Percentiles rank a stretch among this genome's conserved stretches.
phyloP scores from a whole-genome alignment of 1,140 invertebrate genomes.

The Leucophenga varia region DNA sequence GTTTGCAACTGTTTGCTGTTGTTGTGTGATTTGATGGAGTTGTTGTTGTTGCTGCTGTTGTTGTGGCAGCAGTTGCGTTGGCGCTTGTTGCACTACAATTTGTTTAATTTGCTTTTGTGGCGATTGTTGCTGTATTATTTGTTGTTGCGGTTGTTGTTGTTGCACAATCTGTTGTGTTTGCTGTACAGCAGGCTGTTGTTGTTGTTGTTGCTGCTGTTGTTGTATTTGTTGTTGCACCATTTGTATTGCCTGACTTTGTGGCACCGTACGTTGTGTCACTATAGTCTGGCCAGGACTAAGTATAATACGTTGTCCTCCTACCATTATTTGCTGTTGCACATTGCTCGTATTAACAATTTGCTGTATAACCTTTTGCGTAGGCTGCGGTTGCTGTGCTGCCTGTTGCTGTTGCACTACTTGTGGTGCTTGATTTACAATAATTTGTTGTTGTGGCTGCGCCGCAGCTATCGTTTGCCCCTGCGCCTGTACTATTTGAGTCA shows the following conservation, averaged over 20 bases:
- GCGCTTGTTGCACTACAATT: constrained; percentile 36
- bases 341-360: constrained; percentile 55
- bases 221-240: constrained; percentile 52
- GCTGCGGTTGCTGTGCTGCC: constrained; percentile 19
- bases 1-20: constrained; percentile 43
- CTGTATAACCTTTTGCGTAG: constrained; percentile 50
- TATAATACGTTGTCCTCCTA: constrained; percentile 50
- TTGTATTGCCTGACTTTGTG: constrained; percentile 42
- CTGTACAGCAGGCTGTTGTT: constrained; percentile 9
- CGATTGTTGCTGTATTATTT: constrained; percentile 27
- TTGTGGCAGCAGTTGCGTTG: constrained; percentile 23
- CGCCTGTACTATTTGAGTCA: constrained; percentile 35
- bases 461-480: constrained; percentile 21
- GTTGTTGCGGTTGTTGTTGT: constrained; percentile 24
- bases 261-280: constrained; percentile 46
- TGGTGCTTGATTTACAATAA: constrained; percentile 29
- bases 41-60: constrained; percentile 32
- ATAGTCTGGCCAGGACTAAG: constrained; percentile 53
- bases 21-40: no score
- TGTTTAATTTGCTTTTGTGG: constrained; percentile 21
- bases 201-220: constrained; percentile 19
- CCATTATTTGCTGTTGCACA: constrained; percentile 52
- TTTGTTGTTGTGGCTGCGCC: constrained; percentile 23
- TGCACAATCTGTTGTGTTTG: constrained; percentile 2
- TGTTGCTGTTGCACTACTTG: constrained; percentile 1